These are phyloP conservation scores for Basileuterus tristriatus DNA, from an alignment of 2,797 vertebrate species.

Conservation along the genomic window DNA sequence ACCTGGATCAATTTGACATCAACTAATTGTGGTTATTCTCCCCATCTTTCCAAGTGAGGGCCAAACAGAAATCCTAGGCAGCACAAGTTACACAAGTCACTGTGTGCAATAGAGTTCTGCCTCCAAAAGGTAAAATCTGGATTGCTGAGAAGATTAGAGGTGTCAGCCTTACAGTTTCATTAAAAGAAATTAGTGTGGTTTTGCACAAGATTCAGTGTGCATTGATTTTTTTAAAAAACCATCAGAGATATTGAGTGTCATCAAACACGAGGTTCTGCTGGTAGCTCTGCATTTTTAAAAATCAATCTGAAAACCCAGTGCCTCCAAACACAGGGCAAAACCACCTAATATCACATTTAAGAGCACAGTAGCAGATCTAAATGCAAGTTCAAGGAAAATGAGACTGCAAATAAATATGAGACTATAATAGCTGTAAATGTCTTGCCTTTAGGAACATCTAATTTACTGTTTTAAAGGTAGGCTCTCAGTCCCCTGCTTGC, in stretches of 20 bases:
- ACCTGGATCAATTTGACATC: conserved; percentile 50
- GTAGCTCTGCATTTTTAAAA: background rate
- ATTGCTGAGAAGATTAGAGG: background rate
- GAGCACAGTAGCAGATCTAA: background rate
- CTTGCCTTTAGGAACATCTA: conserved; percentile 19
- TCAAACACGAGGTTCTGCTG: background rate
- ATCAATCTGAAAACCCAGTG: background rate
- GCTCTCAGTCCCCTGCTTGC: background rate
- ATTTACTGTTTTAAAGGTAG: conserved; percentile 40
- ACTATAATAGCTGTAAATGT: conserved; percentile 5
- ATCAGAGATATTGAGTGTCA: background rate
- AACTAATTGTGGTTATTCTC: conserved; percentile 62
- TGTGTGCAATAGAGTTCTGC: background rate
- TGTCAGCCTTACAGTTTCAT: background rate
- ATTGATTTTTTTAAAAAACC: background rate
- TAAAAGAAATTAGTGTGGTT: background rate
- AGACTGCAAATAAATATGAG: conserved; percentile 7
- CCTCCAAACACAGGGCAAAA: background rate
- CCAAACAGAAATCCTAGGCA: background rate
- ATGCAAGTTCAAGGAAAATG: background rate
- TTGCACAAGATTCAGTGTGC: background rate
- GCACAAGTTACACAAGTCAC: accelerated
- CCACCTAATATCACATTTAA: background rate
- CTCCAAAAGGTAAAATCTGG: background rate
- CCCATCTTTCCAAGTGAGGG: background rate